Conservation (phyloP, 2,888 invertebrate species). For the Candidula unifasciata region DNA sequence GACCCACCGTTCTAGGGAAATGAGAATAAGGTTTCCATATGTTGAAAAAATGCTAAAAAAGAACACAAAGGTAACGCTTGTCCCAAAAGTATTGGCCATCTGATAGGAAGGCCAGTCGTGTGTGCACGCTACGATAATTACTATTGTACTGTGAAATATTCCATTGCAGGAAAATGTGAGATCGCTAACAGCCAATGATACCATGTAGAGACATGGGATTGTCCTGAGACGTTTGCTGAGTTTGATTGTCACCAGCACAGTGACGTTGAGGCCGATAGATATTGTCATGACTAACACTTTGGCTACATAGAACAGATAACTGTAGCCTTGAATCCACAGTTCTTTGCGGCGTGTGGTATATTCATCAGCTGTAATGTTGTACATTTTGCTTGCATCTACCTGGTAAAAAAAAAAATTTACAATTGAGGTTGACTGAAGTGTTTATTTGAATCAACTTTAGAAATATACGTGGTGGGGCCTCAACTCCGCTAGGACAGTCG, state of each 20-base stretch:
- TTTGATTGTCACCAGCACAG: background rate
- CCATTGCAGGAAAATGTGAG: background rate
- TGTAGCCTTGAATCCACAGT: background rate
- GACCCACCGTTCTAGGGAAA: conserved; percentile 2
- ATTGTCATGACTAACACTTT: background rate
- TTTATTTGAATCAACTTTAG: no score
- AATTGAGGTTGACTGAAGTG: no score
- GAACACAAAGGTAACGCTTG: background rate
- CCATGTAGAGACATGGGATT: background rate
- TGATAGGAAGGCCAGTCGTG: background rate
- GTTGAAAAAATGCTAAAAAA: background rate
- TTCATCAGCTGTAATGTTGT: background rate
- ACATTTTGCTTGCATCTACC: background rate
- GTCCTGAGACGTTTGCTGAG: background rate
- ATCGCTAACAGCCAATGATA: background rate
- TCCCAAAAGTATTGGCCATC: background rate
- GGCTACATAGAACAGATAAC: background rate
- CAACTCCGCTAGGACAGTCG: no score
- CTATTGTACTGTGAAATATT: background rate
- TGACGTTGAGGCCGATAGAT: background rate
- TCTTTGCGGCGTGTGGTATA: background rate
- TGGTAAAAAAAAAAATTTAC: no score
- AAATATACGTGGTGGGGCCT: no score
- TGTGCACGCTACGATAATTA: background rate
- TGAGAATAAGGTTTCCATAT: background rate